Evolutionary conservation across 23 tunicate genomes (phyloP).

Genomic region (Styela clava): DNA sequence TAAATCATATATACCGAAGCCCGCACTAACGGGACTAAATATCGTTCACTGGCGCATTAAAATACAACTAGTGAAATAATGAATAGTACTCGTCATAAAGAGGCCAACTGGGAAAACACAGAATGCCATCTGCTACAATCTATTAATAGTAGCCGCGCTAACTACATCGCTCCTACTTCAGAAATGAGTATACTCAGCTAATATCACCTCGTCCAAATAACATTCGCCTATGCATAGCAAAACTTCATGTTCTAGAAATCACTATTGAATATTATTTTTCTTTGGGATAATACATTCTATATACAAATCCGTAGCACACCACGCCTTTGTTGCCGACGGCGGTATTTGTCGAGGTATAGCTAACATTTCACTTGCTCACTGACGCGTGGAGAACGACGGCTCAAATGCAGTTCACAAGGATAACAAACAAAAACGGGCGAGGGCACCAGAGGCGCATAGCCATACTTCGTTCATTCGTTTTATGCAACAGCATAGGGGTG

Average conservation of each 20-base stretch:
- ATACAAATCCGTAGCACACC: too few relatives aligned
- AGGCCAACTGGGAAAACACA: not conserved
- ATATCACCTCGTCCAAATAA: too few relatives aligned
- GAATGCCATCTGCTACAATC: not conserved
- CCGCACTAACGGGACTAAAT: not conserved
- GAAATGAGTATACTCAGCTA: too few relatives aligned
- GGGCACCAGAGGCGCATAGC: too few relatives aligned
- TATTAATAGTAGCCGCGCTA: not conserved
- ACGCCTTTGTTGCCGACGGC: not conserved
- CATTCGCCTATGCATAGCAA: too few relatives aligned
- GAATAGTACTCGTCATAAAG: not conserved
- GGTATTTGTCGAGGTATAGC: not conserved
- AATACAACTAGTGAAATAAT: not conserved
- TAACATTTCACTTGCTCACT: not conserved
- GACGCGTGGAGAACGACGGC: not conserved
- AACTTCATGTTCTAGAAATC: not conserved
- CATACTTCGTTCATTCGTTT: too few relatives aligned
- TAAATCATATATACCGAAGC: not conserved
- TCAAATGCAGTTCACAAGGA: too few relatives aligned
- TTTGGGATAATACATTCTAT: not conserved
- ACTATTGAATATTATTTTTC: not conserved
- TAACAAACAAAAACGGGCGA: too few relatives aligned
- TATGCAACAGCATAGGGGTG: too few relatives aligned
- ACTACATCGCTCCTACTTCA: not conserved
- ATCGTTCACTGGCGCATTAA: too few relatives aligned